phyloP scores from a whole-genome alignment of 2,797 vertebrate species.

The Intellagama lesueurii region DNA sequence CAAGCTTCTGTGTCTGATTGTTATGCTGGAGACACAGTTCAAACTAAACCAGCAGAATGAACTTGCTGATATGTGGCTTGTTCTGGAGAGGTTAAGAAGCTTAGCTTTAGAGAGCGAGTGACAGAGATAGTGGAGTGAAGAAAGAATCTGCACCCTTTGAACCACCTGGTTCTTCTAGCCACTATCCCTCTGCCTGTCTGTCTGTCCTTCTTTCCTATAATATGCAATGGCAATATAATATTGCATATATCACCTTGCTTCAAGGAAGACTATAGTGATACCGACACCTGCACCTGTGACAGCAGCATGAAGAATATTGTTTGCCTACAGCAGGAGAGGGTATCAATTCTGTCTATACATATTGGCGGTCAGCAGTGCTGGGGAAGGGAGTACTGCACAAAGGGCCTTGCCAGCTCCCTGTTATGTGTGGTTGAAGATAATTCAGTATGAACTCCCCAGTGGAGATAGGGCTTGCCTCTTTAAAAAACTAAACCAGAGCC shows the following conservation, averaged over 20 bases:
- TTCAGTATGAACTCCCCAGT: neutral
- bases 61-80: slow-evolving; percentile 9
- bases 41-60: neutral
- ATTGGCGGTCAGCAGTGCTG: slow-evolving; percentile 13
- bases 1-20: slow-evolving; percentile 1
- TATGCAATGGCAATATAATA: neutral
- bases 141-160: neutral
- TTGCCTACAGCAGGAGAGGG: slow-evolving; percentile 13
- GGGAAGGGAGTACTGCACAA: neutral
- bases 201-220: neutral
- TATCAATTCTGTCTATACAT: slow-evolving; percentile 16
- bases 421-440: neutral
- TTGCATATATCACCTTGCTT: neutral
- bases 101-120: neutral
- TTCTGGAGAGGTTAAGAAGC: neutral
- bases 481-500: neutral
- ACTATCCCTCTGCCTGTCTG: neutral
- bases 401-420: neutral
- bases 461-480: neutral
- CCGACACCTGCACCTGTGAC: slow-evolving; percentile 17
- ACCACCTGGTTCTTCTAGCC: neutral
- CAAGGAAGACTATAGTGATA: neutral
- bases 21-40: neutral
- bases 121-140: neutral
- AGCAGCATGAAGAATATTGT: slow-evolving; percentile 7